These are phyloP conservation scores for Charadrius vociferus DNA, from an alignment of 2,113 vertebrate species.

Conservation along the genomic window DNA sequence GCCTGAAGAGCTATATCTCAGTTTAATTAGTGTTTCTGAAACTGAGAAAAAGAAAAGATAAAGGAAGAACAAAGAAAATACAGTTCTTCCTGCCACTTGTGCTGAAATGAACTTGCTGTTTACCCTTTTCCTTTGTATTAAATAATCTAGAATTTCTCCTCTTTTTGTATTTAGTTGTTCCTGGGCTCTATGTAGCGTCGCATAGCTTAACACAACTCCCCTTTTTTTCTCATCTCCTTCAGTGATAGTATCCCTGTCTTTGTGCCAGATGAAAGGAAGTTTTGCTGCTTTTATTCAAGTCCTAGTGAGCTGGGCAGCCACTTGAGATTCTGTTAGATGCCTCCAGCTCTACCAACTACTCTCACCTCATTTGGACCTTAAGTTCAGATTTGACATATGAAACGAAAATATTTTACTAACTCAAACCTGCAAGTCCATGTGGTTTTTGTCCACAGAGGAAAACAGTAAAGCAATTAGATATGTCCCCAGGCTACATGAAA, in stretches of 20 bases:
- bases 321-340: neutral
- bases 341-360: neutral
- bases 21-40: neutral
- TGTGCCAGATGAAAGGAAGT: neutral
- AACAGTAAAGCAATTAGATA: neutral
- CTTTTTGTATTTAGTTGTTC: neutral
- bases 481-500: neutral
- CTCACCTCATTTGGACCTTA: neutral
- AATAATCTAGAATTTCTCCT: neutral
- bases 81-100: neutral
- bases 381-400: neutral
- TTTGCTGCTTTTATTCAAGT: neutral
- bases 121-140: neutral
- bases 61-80: neutral
- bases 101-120: neutral
- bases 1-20: neutral
- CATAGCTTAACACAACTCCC: neutral
- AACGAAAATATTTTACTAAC: neutral
- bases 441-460: neutral
- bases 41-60: neutral
- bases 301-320: neutral
- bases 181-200: neutral
- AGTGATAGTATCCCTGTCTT: neutral
- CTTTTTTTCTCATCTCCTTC: neutral
- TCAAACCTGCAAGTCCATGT: neutral